Base-by-base conservation (phyloP, 2,797 vertebrate species). In the Sebastes nivosus region DNA sequence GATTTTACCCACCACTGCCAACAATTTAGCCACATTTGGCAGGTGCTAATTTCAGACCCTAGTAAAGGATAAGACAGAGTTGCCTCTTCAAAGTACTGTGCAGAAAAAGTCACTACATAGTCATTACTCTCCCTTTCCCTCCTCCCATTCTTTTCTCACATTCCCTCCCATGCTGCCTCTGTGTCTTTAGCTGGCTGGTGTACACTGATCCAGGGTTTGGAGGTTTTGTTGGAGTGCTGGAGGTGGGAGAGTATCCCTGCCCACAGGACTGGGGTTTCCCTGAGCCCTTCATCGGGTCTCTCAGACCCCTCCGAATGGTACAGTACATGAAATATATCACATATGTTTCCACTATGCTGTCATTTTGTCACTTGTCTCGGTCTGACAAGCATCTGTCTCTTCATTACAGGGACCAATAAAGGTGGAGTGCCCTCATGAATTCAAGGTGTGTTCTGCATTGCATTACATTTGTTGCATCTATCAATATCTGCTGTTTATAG, bases 241-340 rank as follows among this genome's bases (percentile, higher is more conserved):
- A 97, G 72, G 95, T 89, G 20, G 98, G 98, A 32, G 97, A 98
- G 93, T 99, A 97, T 87, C 96, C 97, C 14, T 95, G 96, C 80
- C 95, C 98, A 29, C 93, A 97, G 12, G 92, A 96, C 88, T 99
- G 98, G 98, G 96, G 97, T 16, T 99, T 97, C 73, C 92, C 95
- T 25, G 82, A 94, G 38, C 97, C 98, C 0, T 98, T 97, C 79
- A 89, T 99, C 1, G 97, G 97, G 75, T 99, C 99, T n/a, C 93
- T 99, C 84, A 94, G 96, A 61, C 97, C 98, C 14, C 95, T 99
- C 75, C 96, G 96, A 95, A 97, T 98, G 97, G 98, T 99, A 97
- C 89, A 22, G 18, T 25, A 64, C 18, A 52, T 16, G 2, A 32
- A 67, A 20, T n/a, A 20, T 32, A 1, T 6, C 5, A n/a, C 38